phyloP scores from a whole-genome alignment of 2,888 invertebrate genomes.

The Stenurella melanura region DNA sequence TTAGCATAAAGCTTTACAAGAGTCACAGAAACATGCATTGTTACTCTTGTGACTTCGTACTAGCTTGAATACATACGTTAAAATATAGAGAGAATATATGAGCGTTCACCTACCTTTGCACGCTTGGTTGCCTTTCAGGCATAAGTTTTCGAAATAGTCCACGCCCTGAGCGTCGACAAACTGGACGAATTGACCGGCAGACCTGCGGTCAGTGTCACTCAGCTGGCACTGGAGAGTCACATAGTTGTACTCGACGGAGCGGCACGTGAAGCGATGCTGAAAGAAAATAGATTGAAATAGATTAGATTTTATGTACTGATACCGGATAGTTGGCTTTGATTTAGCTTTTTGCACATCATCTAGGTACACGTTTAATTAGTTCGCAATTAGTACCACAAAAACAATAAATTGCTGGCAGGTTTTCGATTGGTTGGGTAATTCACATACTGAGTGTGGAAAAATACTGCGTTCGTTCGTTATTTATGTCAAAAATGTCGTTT shows the following conservation, averaged over 20 bases:
- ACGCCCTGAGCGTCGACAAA: slow-evolving; percentile 90
- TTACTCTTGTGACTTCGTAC: background rate
- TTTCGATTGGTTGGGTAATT: background rate
- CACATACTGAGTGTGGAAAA: background rate
- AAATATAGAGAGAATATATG: background rate
- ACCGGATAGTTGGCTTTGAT: background rate
- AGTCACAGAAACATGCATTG: background rate
- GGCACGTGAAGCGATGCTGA: slow-evolving; percentile 91
- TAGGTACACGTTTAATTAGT: slow-evolving; percentile 30
- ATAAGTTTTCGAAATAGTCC: slow-evolving; percentile 93
- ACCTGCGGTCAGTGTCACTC: slow-evolving; percentile 91
- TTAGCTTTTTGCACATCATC: slow-evolving; percentile 21
- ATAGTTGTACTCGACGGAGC: slow-evolving; percentile 95
- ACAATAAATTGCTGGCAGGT: slow-evolving; percentile 1
- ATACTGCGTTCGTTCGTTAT: too few relatives aligned
- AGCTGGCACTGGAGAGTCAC: slow-evolving; percentile 93
- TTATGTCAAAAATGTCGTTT: too few relatives aligned
- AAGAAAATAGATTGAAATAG: slow-evolving; percentile 55
- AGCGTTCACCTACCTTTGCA: slow-evolving; percentile 79
- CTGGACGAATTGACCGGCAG: slow-evolving; percentile 91
- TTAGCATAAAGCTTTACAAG: background rate
- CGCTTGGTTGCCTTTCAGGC: slow-evolving; percentile 88
- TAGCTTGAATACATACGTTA: background rate
- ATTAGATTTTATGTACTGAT: slow-evolving; percentile 31
- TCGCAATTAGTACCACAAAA: slow-evolving; percentile 17